Conservation (phyloP, 1,140 invertebrate genomes). For the Neodiprion lecontei region DNA sequence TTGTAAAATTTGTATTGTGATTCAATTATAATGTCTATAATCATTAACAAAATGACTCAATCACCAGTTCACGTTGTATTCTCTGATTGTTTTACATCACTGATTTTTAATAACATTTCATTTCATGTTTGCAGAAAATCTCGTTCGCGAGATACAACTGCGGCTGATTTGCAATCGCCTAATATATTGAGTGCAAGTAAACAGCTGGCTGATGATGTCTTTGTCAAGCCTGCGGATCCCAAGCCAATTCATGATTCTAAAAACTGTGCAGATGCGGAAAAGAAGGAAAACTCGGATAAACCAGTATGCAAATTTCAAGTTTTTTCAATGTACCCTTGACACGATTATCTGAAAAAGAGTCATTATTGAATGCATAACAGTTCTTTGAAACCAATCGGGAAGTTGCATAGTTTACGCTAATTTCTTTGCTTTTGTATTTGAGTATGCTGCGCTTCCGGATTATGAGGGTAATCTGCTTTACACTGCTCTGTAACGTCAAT, state of each 20-base stretch:
- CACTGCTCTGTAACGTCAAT: no score
- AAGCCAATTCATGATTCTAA: slow-evolving; percentile 41
- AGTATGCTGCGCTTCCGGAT: no score
- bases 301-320: slow-evolving; percentile 33
- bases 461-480: no score
- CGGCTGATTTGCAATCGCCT: slow-evolving; percentile 37
- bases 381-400: background rate
- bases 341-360: background rate
- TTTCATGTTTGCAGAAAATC: slow-evolving; percentile 39
- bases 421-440: no score
- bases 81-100: background rate
- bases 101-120: background rate
- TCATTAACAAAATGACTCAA: no score
- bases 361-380: slow-evolving; percentile 15
- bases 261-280: slow-evolving; percentile 37
- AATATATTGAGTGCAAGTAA: slow-evolving; percentile 36
- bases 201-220: slow-evolving; percentile 48
- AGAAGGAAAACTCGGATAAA: slow-evolving; percentile 44
- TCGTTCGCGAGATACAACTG: slow-evolving; percentile 44
- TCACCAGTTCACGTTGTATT: no score
- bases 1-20: no score
- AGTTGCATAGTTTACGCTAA: background rate
- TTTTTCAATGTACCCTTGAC: slow-evolving; percentile 13
- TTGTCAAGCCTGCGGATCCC: slow-evolving; percentile 52
- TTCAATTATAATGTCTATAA: no score